Evolutionary conservation across 23 tunicate species (phyloP).

Genomic region (Aplidium turbinatum): DNA sequence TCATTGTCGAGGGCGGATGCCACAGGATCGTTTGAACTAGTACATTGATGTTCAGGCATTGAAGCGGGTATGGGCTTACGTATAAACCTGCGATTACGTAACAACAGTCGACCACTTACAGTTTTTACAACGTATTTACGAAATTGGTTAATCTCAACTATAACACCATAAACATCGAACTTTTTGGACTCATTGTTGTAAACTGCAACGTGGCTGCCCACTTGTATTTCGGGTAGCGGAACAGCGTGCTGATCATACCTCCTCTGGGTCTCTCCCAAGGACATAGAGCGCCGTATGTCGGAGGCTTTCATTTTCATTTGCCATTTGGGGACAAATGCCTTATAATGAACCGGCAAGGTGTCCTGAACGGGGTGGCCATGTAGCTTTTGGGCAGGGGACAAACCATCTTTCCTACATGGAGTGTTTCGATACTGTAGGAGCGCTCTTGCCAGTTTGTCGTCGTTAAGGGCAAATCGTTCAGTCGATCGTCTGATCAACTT

Average conservation of each 20-base stretch:
- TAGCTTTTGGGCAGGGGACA: conserved; percentile 2
- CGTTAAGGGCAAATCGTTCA: not conserved
- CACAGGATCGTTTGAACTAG: not conserved
- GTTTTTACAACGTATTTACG: conserved; percentile 12
- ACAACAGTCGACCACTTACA: not conserved
- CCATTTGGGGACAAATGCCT: not conserved
- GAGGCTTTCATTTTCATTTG: not conserved
- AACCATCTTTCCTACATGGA: not conserved
- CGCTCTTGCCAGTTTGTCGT: conserved; percentile 6
- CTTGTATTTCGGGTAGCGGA: not conserved
- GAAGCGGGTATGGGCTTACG: conserved; percentile 1
- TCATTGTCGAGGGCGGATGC: not conserved
- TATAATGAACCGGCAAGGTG: conserved; percentile 4
- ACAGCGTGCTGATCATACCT: not conserved
- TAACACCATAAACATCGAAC: conserved; percentile 8
- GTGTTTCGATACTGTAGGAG: conserved; percentile 8
- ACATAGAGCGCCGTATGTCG: not conserved
- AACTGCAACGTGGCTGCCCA: conserved; percentile 6
- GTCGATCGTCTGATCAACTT: not conserved
- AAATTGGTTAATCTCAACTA: not conserved
- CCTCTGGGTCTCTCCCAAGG: not conserved
- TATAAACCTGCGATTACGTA: conserved; percentile 14
- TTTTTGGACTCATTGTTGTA: not conserved
- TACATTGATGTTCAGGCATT: not conserved
- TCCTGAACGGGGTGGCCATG: conserved; percentile 22